phyloP scores from a whole-genome alignment of 1,140 invertebrate genomes.

The Berghia stephanieae region DNA sequence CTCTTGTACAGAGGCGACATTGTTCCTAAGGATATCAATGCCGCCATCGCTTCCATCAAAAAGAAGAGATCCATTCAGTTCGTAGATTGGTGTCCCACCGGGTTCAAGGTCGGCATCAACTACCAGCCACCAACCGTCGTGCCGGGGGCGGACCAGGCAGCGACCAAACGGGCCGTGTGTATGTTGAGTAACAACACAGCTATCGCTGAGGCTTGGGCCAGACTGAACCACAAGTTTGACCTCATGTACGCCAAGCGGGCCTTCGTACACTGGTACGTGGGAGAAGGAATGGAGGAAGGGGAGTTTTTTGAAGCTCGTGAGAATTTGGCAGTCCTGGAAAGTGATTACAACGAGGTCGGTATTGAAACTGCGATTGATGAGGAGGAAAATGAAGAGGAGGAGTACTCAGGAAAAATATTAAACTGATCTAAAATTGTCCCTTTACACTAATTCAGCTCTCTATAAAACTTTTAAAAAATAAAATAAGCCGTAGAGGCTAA shows the following conservation, averaged over 20 bases:
- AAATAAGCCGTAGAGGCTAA: too few relatives aligned
- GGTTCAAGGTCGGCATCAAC: too few relatives aligned
- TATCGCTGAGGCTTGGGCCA: conserved; percentile 68
- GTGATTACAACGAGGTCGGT: conserved; percentile 84
- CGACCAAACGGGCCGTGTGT: conserved; percentile 71
- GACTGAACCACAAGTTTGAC: conserved; percentile 54
- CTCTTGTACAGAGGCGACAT: conserved; percentile 62
- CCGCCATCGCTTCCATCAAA: conserved; percentile 85
- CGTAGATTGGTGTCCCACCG: too few relatives aligned
- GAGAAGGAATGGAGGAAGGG: conserved; percentile 76
- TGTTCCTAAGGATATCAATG: conserved; percentile 80
- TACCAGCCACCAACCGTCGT: conserved; percentile 75
- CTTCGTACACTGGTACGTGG: conserved; percentile 58
- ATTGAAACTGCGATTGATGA: conserved; percentile 77
- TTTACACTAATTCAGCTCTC: too few relatives aligned
- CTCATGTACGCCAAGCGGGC: conserved; percentile 50
- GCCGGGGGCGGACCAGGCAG: conserved; percentile 76
- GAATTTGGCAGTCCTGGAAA: conserved; percentile 69
- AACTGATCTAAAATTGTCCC: too few relatives aligned
- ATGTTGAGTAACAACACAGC: too few relatives aligned
- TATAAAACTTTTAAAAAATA: too few relatives aligned
- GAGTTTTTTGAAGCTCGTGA: conserved; percentile 78
- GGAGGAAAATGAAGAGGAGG: conserved; percentile 70
- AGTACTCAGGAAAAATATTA: too few relatives aligned
- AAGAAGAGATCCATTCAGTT: conserved; percentile 73